Evolutionary conservation across 2,113 vertebrate species (phyloP), one percentile per base, ranked within the genome.

Genomic region (Myodes glareolus): DNA sequence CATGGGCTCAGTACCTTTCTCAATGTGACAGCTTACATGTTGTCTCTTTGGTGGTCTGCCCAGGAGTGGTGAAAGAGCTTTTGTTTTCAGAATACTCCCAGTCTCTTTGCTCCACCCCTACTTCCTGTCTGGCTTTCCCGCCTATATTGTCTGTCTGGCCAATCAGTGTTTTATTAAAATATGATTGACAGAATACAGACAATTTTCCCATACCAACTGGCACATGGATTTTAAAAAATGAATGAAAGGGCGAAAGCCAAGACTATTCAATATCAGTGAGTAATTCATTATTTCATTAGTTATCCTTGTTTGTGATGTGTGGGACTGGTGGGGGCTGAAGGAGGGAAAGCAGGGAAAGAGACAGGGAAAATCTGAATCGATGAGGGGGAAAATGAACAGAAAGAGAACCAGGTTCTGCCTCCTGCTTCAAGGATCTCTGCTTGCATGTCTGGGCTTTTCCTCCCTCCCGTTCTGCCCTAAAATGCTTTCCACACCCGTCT

Each of bases 231-330:
- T 31, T 31, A 77, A 90, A 91, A 91, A 84, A 68, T 52, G 10
- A 91, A 82, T 94, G 52, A 94, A 77, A 96, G 39, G 19, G 47
- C 4, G 85, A 77, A 92, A 70, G 42, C 4, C 52, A 95, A 92
- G n/a, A 50, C n/a, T 31, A 45, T 47, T 85, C 29, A 29, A 31
- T 42, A 23, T 85, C 72, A 50, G 82, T 76, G 91, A 50, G 63
- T 91, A 88, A 94, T 3, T 72, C 63, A 50, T 25, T 91, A 25
- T n/a, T 5, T 78, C 39, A 5, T 95, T 36, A 52, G 77, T 73
- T 65, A 63, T 63, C 55, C 27, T 31, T 65, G 55, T 58, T 84
- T 14, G 68, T 29, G 14, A 89, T 52, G 31, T n/a, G 27, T 67
- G 73, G 33, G 27, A 42, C 47, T 85, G 58, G 47, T 61, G 33